These are phyloP conservation scores for Eulemur rubriventer DNA, from an alignment of 2,797 vertebrate species.

Conservation along the genomic window DNA sequence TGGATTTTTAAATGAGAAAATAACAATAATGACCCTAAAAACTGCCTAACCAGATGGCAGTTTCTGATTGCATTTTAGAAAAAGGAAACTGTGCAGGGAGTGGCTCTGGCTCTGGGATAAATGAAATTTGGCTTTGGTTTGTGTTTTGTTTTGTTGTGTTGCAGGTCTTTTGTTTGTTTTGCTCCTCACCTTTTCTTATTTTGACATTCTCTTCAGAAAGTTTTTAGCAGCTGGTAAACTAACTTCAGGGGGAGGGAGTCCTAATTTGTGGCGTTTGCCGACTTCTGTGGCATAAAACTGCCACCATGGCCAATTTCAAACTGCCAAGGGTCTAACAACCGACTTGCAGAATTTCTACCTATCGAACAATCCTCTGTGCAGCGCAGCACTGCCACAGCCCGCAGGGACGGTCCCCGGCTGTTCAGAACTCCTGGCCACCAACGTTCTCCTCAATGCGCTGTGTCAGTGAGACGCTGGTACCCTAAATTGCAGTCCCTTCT, in stretches of 20 bases:
- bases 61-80: slow-evolving; percentile 35
- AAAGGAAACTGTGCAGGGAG: neutral
- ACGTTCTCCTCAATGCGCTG: neutral
- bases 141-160: neutral
- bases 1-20: slow-evolving; percentile 63
- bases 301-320: neutral
- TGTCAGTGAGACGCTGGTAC: neutral
- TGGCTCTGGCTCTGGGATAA: neutral
- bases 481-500: neutral
- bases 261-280: neutral
- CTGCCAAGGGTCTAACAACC: neutral
- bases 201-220: neutral
- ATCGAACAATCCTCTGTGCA: neutral
- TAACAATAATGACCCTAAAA: slow-evolving; percentile 44
- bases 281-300: neutral
- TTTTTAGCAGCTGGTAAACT: neutral
- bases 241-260: neutral
- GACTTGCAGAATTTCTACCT: neutral
- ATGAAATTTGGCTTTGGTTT: neutral
- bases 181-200: neutral
- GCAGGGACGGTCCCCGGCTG: neutral
- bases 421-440: neutral
- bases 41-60: slow-evolving; percentile 35
- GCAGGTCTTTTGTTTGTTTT: neutral
- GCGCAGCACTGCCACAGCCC: neutral